A percentile compares a stretch with the other conserved stretches of the same genome.
Conservation (phyloP, 2,113 vertebrate genomes). For the Grammatotria lemairii region DNA sequence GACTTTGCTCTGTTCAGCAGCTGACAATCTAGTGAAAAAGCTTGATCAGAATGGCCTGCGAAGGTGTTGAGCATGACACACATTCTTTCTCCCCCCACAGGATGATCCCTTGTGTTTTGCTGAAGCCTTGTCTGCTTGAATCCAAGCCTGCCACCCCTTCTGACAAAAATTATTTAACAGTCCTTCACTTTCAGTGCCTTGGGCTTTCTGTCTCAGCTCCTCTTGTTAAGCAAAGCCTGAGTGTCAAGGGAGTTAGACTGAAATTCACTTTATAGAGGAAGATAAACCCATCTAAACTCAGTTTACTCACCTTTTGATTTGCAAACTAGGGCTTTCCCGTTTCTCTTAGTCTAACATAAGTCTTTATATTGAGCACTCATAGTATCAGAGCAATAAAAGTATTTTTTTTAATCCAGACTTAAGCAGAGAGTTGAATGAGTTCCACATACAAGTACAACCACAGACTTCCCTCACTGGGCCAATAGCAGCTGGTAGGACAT, state of each 20-base stretch:
- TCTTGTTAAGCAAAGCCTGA: slow-evolving; percentile 41
- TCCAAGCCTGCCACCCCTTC: slow-evolving; percentile 22
- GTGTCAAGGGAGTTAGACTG: slow-evolving; percentile 37
- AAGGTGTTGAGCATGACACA: slow-evolving; percentile 43
- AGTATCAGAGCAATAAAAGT: background rate
- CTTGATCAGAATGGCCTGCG: slow-evolving; percentile 26
- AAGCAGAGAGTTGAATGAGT: background rate
- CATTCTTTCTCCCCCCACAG: background rate
- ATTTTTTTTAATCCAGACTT: background rate
- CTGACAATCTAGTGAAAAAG: background rate
- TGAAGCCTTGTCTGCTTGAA: slow-evolving; percentile 39
- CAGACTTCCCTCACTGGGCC: background rate
- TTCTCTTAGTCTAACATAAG: background rate
- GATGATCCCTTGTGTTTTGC: slow-evolving; percentile 3
- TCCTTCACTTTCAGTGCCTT: slow-evolving; percentile 42
- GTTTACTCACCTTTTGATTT: slow-evolving; percentile 40
- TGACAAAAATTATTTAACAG: slow-evolving; percentile 55
- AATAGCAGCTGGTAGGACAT: background rate
- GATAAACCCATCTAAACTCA: slow-evolving; percentile 25
- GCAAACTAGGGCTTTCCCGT: background rate
- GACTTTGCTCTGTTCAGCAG: background rate
- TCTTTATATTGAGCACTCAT: background rate
- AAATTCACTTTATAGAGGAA: slow-evolving; percentile 24
- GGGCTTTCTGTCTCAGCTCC: slow-evolving; percentile 47
- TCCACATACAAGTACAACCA: background rate